Evolutionary conservation across 2,113 vertebrate species (phyloP).

Genomic region (Callionymus lyra): DNA sequence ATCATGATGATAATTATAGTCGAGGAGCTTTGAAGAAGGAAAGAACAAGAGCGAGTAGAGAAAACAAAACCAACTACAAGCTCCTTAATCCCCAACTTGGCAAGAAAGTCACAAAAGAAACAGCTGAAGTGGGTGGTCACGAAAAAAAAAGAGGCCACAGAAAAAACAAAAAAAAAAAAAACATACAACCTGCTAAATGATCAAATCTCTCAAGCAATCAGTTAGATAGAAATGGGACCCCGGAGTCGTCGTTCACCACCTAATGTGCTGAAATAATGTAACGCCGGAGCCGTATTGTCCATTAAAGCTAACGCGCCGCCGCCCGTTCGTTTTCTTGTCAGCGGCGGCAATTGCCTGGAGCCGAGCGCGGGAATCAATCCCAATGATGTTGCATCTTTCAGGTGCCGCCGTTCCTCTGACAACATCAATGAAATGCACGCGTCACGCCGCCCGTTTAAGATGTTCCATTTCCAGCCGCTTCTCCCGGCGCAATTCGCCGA

Average conservation of each 20-base stretch:
- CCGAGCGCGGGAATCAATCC: constrained; percentile 39
- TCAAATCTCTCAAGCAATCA: too few relatives aligned
- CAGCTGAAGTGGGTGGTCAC: constrained; percentile 4
- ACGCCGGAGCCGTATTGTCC: constrained; percentile 4
- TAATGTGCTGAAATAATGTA: constrained; percentile 13
- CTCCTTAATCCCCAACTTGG: too few relatives aligned
- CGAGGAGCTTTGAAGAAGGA: too few relatives aligned
- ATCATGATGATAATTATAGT: too few relatives aligned
- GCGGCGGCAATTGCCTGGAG: constrained; percentile 33
- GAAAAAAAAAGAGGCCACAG: constrained; percentile 9
- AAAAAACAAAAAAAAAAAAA: too few relatives aligned
- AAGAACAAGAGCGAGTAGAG: too few relatives aligned
- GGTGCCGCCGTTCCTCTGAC: constrained; percentile 28
- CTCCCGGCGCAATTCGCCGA: constrained; percentile 42
- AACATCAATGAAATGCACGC: constrained; percentile 40
- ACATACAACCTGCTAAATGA: too few relatives aligned
- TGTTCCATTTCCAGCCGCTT: constrained; percentile 52
- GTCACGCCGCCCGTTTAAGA: constrained; percentile 40
- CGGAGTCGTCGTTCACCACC: constrained; percentile 13
- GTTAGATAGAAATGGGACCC: constrained; percentile 1
- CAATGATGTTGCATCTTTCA: constrained; percentile 41
- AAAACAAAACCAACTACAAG: too few relatives aligned
- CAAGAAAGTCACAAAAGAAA: constrained; percentile 13
- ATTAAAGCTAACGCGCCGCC: constrained; percentile 10
- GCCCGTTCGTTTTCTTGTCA: constrained; percentile 6